These are phyloP conservation scores for Aphidoletes aphidimyza DNA, from an alignment of 2,888 invertebrate species.

Conservation along the genomic window DNA sequence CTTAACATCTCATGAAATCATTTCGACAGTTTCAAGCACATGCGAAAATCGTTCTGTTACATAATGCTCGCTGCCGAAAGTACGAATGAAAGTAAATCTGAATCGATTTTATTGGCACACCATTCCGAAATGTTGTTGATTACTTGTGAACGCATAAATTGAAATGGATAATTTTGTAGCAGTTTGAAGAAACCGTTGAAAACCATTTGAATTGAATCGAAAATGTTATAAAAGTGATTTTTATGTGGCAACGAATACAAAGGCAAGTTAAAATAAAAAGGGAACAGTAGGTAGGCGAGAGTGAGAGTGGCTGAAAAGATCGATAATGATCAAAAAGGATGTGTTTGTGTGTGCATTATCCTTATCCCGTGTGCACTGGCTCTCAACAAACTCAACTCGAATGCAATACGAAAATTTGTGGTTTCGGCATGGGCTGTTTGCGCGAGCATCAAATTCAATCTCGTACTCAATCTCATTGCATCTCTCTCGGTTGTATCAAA, in stretches of 20 bases:
- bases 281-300: not conserved
- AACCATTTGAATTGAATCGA: no score
- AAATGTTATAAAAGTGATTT: no score
- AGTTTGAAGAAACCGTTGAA: no score
- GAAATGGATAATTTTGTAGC: no score
- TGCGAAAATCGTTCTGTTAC: not conserved
- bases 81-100: not conserved
- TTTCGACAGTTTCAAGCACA: no score
- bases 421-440: not conserved
- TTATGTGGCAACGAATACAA: conserved; percentile 18
- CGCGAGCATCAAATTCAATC: conserved; percentile 41
- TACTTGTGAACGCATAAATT: not conserved
- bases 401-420: not conserved
- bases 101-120: not conserved
- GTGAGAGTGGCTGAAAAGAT: not conserved
- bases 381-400: not conserved
- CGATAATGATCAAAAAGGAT: conserved; percentile 45
- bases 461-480: not conserved
- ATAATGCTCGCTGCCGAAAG: not conserved
- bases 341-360: not conserved
- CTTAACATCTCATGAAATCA: not conserved
- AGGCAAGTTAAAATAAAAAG: not conserved
- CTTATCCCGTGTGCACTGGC: not conserved
- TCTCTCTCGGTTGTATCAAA: not conserved
- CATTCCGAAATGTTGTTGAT: not conserved